These are phyloP conservation scores for Rhagonycha lutea DNA, from an alignment of 2,888 invertebrate genomes.

Conservation along the genomic window DNA sequence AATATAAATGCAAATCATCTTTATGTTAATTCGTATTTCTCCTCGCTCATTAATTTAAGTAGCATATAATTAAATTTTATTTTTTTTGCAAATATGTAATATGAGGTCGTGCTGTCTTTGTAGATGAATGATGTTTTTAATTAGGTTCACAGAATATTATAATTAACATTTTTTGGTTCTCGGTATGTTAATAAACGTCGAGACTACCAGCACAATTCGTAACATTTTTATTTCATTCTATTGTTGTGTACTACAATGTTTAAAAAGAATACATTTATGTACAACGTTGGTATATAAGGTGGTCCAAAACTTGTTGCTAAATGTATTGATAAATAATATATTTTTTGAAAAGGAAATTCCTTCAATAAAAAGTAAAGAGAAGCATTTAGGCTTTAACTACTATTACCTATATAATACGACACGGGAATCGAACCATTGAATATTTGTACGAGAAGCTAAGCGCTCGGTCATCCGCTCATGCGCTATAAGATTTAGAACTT, in stretches of 20 bases:
- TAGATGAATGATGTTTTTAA: conserved; percentile 50
- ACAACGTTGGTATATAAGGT: background rate
- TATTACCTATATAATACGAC: too few relatives aligned
- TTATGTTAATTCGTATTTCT: conserved; percentile 56
- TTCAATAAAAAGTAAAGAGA: too few relatives aligned
- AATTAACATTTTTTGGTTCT: conserved; percentile 49
- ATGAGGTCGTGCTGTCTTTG: conserved; percentile 41
- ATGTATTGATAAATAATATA: too few relatives aligned
- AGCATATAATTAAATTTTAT: conserved; percentile 72
- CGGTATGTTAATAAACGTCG: conserved; percentile 2
- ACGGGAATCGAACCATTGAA: too few relatives aligned
- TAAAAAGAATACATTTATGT: background rate
- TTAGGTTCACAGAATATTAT: conserved; percentile 50
- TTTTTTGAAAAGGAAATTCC: too few relatives aligned
- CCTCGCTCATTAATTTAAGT: conserved; percentile 69
- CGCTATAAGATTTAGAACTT: too few relatives aligned
- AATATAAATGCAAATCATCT: conserved; percentile 59
- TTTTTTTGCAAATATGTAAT: conserved; percentile 52
- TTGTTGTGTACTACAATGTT: background rate
- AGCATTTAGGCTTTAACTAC: too few relatives aligned
- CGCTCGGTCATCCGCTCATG: too few relatives aligned
- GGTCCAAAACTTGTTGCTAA: background rate
- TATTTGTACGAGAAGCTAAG: too few relatives aligned
- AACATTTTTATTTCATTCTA: background rate
- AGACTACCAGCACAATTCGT: background rate